Base-by-base conservation (phyloP, 1,140 invertebrate genomes). In the Pararge aegeria region DNA sequence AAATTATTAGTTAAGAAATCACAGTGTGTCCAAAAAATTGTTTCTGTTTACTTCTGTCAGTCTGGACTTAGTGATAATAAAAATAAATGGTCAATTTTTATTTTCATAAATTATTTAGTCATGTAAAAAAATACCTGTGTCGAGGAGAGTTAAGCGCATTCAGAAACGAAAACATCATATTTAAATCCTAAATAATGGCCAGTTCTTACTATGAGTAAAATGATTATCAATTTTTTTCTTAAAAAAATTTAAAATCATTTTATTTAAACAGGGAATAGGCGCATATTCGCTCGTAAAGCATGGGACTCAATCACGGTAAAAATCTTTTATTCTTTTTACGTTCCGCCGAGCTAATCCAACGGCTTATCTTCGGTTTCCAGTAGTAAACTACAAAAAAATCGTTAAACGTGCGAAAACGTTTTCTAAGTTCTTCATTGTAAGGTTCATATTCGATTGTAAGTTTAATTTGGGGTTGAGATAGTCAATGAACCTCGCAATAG, bases 301-400 rank as follows among this genome's bases (percentile, higher is more conserved):
- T 70, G 58, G 58, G 68, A 66, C 74, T 70, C 69, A 80, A 80
- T 82, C 77, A 77, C 56, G 44, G 53, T 38, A 76, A 73, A 68
- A 55, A 64, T 61, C 73, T 76, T 79, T 78, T 83, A 78, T 75
- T 68, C 68, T 68, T 71, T 79, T 81, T 80, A 64, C 76, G 68
- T 78, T 71, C 50, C 72, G 62, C 55, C 67, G 67, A 74, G 75
- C 71, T 83, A 83, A 87, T 83, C 80, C 75, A 57, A 20, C 55
- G 52, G 75, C 80, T 85, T 87, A 85, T 84, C 82, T 83, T 64
- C 52, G 64, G 70, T 70, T 75, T 73, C 68, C 78, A 80, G 70
- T 77, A 20, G 64, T 66, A 72, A 73, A 71, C 67, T 64, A 60
- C 55, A 54, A 61, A 60, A 55, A 18, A 60, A 55, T 38, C 46